Evolutionary conservation across 2,888 invertebrate genomes (phyloP), one percentile per base, ranked within the genome.

Genomic region (Laothoe populi): DNA sequence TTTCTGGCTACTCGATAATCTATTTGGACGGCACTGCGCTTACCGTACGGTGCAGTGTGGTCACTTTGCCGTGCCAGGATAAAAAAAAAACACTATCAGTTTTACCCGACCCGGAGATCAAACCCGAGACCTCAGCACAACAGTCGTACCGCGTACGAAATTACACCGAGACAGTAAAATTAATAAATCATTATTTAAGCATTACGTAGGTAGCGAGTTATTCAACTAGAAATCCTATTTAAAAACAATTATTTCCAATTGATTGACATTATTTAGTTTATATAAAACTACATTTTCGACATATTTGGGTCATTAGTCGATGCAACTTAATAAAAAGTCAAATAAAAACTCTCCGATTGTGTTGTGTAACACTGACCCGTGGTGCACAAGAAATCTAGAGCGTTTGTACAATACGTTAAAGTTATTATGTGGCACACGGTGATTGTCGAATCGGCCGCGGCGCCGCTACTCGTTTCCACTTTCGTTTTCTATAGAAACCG

Each of bases 401-500:
- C 35, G 13, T 53, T 35, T 11, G 11, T 19, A 53, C 53, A 35
- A 21, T 53, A 53, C 45, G 19, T 46, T 13, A 23, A 46, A 11
- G 35, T 11, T 3, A 16, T 10, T 53, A 53, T 35, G 53, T 53
- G n/a, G 48, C 26, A 48, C 48, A 48, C 13, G 13, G 44, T 7
- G 44, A 8, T n/a, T 48, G 48, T 48, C 24, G 24, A 48, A 26
- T 24, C 24, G 23, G 48, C 24, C 35, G n/a, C n/a, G n/a, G 42
- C 8, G n/a, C 42, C 4, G 10, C 48, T 24, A 11, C 46, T 4
- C 44, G 4, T 24, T 13, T 8, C 35, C 35, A 53, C 53, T 53
- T 53, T 53, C 53, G 4, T 31, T 53, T 53, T 53, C 53, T 53
- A 53, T 53, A 19, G 53, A 31, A 53, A 35, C 53, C 53, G 19